Conservation (phyloP, 92 coral and sea anemone species). For the Epizoanthus illoricatus region DNA sequence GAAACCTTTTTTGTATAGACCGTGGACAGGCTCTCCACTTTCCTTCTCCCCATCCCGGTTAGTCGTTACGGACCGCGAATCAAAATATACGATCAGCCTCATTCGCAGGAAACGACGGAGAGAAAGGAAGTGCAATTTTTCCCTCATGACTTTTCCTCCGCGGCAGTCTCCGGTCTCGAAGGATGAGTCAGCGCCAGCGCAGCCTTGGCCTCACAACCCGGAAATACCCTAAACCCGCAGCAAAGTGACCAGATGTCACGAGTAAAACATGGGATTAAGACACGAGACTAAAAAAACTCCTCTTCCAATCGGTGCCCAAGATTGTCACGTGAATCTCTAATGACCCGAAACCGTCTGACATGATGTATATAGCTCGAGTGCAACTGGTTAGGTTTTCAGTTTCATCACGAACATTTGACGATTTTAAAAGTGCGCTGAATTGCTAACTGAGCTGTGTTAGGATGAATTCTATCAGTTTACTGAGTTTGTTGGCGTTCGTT, state of each 20-base stretch:
- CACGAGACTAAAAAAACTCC: not conserved
- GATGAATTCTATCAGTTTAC: not conserved
- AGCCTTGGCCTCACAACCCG: not conserved
- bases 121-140: too few relatives aligned
- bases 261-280: constrained; percentile 5
- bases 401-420: not conserved
- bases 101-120: too few relatives aligned
- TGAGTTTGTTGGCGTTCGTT: not conserved
- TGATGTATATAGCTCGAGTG: not conserved
- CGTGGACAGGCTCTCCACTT: too few relatives aligned
- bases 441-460: not conserved
- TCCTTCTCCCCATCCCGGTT: too few relatives aligned
- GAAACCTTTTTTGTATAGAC: too few relatives aligned
- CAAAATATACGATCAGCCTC: too few relatives aligned
- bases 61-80: too few relatives aligned
- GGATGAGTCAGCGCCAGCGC: too few relatives aligned
- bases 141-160: too few relatives aligned
- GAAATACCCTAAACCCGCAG: not conserved
- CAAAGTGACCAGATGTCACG: not conserved
- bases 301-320: constrained; percentile 1
- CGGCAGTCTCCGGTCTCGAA: too few relatives aligned
- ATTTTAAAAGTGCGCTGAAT: not conserved
- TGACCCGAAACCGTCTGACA: not conserved
- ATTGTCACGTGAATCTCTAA: not conserved
- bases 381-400: not conserved